Base-by-base conservation (phyloP, 2,888 invertebrate genomes). In the Troilus luridus region DNA sequence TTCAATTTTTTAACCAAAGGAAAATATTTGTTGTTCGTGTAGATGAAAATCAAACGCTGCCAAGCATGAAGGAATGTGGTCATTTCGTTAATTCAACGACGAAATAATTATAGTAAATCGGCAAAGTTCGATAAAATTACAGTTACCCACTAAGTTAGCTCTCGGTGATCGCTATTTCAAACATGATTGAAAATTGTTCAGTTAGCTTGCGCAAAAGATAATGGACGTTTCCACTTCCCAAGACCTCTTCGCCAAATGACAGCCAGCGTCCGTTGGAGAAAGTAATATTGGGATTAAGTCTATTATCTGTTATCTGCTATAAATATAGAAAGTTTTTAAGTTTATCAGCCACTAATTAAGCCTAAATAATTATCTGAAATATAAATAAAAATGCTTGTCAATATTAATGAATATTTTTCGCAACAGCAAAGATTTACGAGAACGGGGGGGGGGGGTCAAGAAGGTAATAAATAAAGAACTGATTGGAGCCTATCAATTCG, bases 401-500 rank as follows among this genome's bases (percentile, higher is more conserved):
- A 19, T 21, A 62, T 62, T 10, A n/a, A 64, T n/a, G 64, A 10
- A 64, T 27, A 72, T 27, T 72, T 72, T 72, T 27, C 72, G 72
- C 72, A 72, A 72, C 72, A 27, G 72, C 27, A 72, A 72, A 27
- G 27, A 72, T 72, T 72, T 72, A 72, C 72, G 72, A 67, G 12
- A 24, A 3, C 11, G n/a, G n/a, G n/a, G n/a, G n/a, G n/a, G n/a
- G 24, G 24, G 24, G 11, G 24, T 67, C 67, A 24, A 41, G 27
- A 1, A 6, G 2, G 72, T 17, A 17, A 72, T 72, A 27, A 72
- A 72, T 41, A 27, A 72, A 72, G 27, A 17, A 72, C 6, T 27
- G 72, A 72, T 27, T 67, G 24, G 67, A 67, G 24, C 12, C 67
- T 24, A 67, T 67, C 67, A 67, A 67, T 24, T 24, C 14, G 11